phyloP scores from a whole-genome alignment of 2,113 vertebrate genomes.

The Equus przewalskii region DNA sequence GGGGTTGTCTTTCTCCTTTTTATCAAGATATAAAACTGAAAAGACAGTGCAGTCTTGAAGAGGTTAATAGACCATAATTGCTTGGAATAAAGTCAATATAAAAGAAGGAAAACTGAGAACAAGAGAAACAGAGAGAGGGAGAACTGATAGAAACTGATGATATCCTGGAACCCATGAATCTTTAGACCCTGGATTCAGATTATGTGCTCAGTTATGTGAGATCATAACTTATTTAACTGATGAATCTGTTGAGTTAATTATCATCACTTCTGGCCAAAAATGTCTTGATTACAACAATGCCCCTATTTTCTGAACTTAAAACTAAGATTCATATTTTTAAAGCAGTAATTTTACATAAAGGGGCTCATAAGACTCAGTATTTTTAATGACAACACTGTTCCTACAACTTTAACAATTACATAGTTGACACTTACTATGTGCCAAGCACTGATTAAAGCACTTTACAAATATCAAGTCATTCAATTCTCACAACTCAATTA shows the following conservation, averaged over 20 bases:
- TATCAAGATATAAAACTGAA: background rate
- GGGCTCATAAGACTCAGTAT: background rate
- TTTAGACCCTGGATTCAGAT: background rate
- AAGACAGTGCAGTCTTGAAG: background rate
- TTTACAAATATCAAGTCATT: background rate
- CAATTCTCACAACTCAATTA: background rate
- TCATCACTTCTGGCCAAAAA: background rate
- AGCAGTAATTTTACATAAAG: background rate
- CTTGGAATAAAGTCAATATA: background rate
- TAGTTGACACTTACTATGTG: background rate
- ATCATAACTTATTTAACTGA: background rate
- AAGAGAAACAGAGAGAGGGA: background rate
- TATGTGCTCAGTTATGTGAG: background rate
- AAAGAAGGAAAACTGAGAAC: background rate
- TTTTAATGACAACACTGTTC: background rate
- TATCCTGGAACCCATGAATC: background rate
- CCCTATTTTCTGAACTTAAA: slow-evolving; percentile 21
- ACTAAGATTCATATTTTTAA: slow-evolving; percentile 4
- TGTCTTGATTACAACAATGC: background rate
- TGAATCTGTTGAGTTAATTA: background rate
- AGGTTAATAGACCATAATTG: background rate
- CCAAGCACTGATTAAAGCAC: background rate
- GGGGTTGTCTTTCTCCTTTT: background rate
- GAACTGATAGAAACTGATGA: background rate
- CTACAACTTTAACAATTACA: background rate